phyloP scores from a whole-genome alignment of 2,797 vertebrate genomes.

The Pseudotriccus pelzelni region DNA sequence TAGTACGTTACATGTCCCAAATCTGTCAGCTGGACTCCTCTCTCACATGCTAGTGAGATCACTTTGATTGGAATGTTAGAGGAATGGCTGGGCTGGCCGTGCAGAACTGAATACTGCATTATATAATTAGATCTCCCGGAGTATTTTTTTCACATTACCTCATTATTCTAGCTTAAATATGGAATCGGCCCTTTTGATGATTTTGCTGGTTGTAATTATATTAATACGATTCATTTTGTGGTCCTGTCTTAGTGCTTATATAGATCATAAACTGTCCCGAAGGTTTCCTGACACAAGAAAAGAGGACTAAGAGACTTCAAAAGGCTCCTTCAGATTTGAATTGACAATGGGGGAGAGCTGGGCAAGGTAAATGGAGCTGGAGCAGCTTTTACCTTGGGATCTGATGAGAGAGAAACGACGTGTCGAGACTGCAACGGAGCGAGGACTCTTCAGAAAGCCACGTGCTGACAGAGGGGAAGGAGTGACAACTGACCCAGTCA shows the following conservation, averaged over 20 bases:
- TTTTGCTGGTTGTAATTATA: conserved; percentile 78
- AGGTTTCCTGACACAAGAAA: conserved; percentile 61
- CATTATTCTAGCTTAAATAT: conserved; percentile 68
- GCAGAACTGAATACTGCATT: conserved; percentile 53
- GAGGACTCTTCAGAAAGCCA: conserved; percentile 13
- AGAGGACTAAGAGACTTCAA: conserved; percentile 48
- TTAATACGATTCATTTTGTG: conserved; percentile 80
- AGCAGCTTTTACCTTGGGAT: not conserved
- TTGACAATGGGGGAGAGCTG: not conserved
- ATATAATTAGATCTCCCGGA: conserved; percentile 68
- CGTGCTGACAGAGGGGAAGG: not conserved
- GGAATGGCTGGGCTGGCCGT: conserved; percentile 59
- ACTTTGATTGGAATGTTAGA: conserved; percentile 76
- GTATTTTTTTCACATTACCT: conserved; percentile 46
- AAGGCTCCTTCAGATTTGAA: not conserved
- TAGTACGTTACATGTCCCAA: conserved; percentile 77
- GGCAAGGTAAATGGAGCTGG: not conserved
- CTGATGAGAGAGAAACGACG: conserved; percentile 41
- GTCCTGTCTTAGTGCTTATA: conserved; percentile 77
- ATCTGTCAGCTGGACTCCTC: conserved; percentile 80
- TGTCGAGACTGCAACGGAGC: not conserved
- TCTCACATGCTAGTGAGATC: conserved; percentile 79
- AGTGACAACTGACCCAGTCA: not conserved
- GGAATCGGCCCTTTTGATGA: conserved; percentile 78
- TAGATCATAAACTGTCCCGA: conserved; percentile 76